Conservation (phyloP, 2,797 vertebrate genomes). For the Malurus leucopterus region DNA sequence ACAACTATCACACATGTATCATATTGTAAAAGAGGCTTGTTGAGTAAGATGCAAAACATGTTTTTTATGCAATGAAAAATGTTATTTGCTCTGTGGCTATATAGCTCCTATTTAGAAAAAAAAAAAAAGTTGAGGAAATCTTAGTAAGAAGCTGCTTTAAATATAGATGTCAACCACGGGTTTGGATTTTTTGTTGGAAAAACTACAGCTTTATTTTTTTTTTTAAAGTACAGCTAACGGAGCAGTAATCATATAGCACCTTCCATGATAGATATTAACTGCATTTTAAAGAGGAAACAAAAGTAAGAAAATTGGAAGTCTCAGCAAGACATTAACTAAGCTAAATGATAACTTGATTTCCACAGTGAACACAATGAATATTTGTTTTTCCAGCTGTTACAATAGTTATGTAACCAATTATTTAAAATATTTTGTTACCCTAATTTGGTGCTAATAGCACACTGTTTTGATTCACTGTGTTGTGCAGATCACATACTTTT, state of each 20-base stretch:
- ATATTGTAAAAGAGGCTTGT: neutral
- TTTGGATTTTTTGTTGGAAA: rapidly evolving
- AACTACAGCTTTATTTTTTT: neutral
- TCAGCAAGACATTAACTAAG: neutral
- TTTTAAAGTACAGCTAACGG: neutral
- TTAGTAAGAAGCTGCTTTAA: neutral
- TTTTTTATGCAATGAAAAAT: neutral
- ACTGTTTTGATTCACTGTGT: neutral
- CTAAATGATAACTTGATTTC: neutral
- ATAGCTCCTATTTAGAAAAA: neutral
- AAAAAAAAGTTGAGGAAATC: neutral
- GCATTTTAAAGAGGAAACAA: neutral
- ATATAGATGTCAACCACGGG: rapidly evolving
- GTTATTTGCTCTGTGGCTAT: neutral
- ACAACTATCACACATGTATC: neutral
- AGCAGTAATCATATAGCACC: rapidly evolving
- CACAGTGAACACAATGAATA: neutral
- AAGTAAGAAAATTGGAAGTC: neutral
- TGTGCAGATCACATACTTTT: neutral
- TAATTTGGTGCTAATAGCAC: neutral
- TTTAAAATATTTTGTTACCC: neutral
- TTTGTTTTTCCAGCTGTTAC: slow-evolving; percentile 9
- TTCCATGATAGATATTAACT: rapidly evolving
- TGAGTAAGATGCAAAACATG: neutral
- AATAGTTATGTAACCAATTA: neutral